Evolutionary conservation across 2,797 vertebrate species (phyloP).

Genomic region (Sitta carolinensis): DNA sequence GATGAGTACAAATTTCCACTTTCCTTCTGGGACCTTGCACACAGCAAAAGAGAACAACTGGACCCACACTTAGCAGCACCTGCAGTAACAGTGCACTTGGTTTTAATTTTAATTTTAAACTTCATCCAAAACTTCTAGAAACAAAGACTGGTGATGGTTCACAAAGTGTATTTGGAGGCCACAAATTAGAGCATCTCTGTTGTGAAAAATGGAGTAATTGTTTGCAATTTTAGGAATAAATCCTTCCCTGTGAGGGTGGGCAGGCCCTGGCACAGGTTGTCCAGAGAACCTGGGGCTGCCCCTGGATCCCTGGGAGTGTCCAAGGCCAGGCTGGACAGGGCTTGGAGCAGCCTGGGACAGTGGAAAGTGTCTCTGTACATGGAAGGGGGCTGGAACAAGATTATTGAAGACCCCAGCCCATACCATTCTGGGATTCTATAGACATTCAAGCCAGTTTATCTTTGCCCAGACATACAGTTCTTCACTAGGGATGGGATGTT

Average conservation of each 20-base stretch:
- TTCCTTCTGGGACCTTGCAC: neutral
- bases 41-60: neutral
- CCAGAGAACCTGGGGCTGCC: neutral
- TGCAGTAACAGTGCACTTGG: neutral
- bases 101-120: neutral
- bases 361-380: neutral
- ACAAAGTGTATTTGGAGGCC: neutral
- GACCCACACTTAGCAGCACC: neutral
- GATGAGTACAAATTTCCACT: neutral
- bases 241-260: neutral
- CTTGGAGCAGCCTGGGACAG: fast-evolving
- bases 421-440: neutral
- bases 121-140: neutral
- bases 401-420: neutral
- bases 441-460: neutral
- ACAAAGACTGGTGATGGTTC: neutral
- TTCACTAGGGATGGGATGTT: neutral
- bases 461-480: neutral
- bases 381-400: neutral
- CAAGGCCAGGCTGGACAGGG: fast-evolving
- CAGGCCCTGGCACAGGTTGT: neutral
- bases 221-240: neutral
- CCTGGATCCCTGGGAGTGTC: neutral
- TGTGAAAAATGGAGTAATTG: neutral
- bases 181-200: neutral